phyloP scores from a whole-genome alignment of 2,797 vertebrate species.

The Glossophaga mutica region DNA sequence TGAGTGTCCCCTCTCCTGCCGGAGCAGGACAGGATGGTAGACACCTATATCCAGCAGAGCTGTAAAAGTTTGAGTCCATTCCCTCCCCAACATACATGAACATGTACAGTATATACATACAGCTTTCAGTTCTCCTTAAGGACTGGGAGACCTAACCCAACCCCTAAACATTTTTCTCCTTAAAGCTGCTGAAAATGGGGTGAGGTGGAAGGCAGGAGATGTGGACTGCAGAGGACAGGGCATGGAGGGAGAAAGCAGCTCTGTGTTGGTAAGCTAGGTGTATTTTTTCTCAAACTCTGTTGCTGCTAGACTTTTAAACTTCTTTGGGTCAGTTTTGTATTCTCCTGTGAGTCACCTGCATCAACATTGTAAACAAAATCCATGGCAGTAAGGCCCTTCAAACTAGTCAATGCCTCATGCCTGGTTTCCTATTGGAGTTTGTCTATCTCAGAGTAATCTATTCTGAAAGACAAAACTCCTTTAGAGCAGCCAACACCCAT shows the following conservation, averaged over 20 bases:
- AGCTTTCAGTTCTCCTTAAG: not conserved
- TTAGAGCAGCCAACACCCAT: not conserved
- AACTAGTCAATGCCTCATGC: not conserved
- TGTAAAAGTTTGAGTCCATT: not conserved
- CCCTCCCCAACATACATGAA: not conserved
- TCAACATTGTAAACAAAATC: not conserved
- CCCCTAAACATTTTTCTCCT: not conserved
- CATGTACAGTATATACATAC: not conserved
- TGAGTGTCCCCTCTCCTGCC: not conserved
- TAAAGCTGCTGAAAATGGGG: not conserved
- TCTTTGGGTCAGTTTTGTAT: not conserved
- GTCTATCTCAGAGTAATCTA: not conserved
- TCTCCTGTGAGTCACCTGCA: not conserved
- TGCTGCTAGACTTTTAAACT: not conserved
- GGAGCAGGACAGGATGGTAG: not conserved
- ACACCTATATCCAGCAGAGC: not conserved
- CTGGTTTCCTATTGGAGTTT: not conserved
- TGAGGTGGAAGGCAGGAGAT: not conserved
- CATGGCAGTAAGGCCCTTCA: not conserved
- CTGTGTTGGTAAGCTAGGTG: too few species aligned
- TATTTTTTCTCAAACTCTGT: not conserved
- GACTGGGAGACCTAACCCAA: not conserved
- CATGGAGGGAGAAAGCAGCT: not conserved
- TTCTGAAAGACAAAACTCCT: not conserved
- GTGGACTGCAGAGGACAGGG: too few species aligned